Conservation (phyloP, 35 echinoderm and acorn worm genomes). For the Anneissia japonica region DNA sequence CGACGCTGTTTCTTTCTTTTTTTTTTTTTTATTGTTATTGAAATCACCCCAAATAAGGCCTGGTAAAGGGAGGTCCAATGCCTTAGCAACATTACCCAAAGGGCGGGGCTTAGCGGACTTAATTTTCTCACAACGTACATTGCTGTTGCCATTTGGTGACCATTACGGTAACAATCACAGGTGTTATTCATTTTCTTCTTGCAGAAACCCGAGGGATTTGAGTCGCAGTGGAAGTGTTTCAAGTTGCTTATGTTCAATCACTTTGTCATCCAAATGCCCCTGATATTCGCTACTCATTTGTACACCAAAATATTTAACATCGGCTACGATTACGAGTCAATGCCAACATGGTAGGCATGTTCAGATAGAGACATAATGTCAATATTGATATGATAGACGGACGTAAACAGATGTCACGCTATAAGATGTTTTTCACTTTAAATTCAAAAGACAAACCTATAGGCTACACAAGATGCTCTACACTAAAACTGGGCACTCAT, state of each 20-base stretch:
- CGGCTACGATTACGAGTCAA: slow-evolving; percentile 58
- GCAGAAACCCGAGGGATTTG: slow-evolving; percentile 63
- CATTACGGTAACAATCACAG: not conserved
- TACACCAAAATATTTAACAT: slow-evolving; percentile 58
- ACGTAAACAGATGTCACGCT: not conserved
- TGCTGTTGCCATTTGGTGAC: not conserved
- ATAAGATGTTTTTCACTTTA: not conserved
- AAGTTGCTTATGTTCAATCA: slow-evolving; percentile 72
- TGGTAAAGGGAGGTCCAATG: not conserved
- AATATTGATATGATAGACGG: slow-evolving; percentile 64
- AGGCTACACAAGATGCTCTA: no score
- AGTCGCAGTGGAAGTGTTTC: slow-evolving; percentile 65
- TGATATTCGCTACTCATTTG: slow-evolving; percentile 53
- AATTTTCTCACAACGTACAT: not conserved
- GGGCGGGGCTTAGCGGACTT: not conserved
- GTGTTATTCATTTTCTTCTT: slow-evolving; percentile 36
- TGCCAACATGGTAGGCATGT: slow-evolving; percentile 72
- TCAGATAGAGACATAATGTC: slow-evolving; percentile 39
- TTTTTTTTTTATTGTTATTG: not conserved
- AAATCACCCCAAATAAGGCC: not conserved
- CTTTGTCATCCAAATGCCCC: slow-evolving; percentile 57
- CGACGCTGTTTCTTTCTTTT: no score
- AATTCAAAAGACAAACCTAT: no score
- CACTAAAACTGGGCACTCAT: no score
- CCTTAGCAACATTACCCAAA: not conserved